Evolutionary conservation across 2,888 invertebrate species (phyloP).

Genomic region (Phytoseiulus persimilis): DNA sequence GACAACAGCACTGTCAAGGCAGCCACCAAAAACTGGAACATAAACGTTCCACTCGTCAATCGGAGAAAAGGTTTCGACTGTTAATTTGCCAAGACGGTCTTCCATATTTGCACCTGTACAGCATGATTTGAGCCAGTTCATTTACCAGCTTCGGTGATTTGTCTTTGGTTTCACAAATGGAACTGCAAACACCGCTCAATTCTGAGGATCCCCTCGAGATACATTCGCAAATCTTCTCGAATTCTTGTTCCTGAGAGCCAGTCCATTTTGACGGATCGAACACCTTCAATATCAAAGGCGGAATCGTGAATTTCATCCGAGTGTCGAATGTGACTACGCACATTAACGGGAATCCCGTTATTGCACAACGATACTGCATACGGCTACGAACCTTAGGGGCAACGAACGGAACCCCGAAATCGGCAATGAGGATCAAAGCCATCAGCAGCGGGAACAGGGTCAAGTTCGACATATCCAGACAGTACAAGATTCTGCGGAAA

Average conservation of each 20-base stretch:
- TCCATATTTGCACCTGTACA: too few relatives aligned
- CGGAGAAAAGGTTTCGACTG: too few relatives aligned
- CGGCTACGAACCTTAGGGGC: constrained; percentile 9
- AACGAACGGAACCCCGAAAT: constrained; percentile 20
- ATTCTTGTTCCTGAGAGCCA: constrained; percentile 14
- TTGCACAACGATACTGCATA: too few relatives aligned
- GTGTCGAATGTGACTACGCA: too few relatives aligned
- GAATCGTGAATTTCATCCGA: neutral
- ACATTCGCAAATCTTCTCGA: constrained; percentile 28
- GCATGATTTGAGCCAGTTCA: too few relatives aligned
- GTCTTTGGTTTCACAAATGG: constrained; percentile 24
- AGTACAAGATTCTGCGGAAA: constrained; percentile 15
- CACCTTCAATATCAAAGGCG: neutral
- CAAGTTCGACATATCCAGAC: constrained; percentile 34
- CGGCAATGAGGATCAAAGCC: constrained; percentile 12
- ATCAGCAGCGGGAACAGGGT: constrained; percentile 18
- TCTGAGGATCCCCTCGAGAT: constrained; percentile 11
- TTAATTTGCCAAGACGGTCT: too few relatives aligned
- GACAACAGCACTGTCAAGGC: neutral
- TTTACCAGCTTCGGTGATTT: constrained; percentile 22
- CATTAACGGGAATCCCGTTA: too few relatives aligned
- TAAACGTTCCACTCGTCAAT: neutral
- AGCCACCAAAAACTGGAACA: neutral
- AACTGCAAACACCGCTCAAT: neutral
- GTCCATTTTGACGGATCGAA: constrained; percentile 24